These are phyloP conservation scores for Aromia moschata DNA, from an alignment of 2,888 invertebrate species.

Conservation along the genomic window DNA sequence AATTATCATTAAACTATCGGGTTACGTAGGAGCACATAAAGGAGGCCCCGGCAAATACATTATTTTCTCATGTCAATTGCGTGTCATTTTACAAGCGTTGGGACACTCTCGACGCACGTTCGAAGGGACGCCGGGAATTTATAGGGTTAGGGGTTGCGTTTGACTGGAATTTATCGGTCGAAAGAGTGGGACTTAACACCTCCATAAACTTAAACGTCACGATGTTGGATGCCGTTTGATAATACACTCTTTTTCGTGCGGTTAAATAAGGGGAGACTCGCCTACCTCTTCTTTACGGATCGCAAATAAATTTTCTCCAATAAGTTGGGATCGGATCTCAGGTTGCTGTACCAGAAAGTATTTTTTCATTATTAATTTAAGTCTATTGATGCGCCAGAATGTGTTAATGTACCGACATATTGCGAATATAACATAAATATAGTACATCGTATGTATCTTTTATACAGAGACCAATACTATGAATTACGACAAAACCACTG, in stretches of 20 bases:
- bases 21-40: conserved; percentile 50
- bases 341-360: no score
- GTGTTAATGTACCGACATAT: no score
- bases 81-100: conserved; percentile 49
- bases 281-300: no score
- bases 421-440: no score
- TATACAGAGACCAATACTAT: no score
- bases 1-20: conserved; percentile 53
- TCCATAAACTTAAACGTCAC: conserved; percentile 31
- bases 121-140: conserved; percentile 36
- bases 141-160: conserved; percentile 36
- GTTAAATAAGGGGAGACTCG: neutral
- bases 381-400: no score
- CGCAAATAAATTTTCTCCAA: no score
- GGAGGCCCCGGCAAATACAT: conserved; percentile 32
- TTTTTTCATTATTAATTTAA: no score
- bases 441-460: no score
- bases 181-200: conserved; percentile 34
- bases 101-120: conserved; percentile 33
- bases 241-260: neutral
- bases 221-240: conserved; percentile 10
- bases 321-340: no score
- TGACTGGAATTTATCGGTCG: conserved; percentile 32
- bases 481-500: no score
- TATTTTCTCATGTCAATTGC: conserved; percentile 55